Conservation (phyloP, 2,888 invertebrate genomes). For the Lordiphosa fenestrarum region DNA sequence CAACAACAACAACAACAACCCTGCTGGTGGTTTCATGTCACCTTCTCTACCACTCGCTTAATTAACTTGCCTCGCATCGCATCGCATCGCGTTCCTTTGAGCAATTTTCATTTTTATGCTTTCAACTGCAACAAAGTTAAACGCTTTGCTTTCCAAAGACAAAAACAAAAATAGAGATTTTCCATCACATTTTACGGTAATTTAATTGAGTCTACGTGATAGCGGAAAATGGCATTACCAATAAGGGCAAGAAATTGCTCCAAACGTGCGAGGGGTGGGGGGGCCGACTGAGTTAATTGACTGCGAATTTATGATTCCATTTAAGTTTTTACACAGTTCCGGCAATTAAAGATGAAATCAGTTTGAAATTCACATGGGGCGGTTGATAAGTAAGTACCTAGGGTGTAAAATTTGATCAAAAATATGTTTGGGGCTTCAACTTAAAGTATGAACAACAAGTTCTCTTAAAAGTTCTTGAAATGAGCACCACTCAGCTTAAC, state of each 20-base stretch:
- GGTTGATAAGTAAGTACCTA: too few relatives aligned
- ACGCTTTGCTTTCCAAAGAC: conserved; percentile 34
- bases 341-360: too few relatives aligned
- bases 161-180: conserved; percentile 43
- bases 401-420: too few relatives aligned
- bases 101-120: conserved; percentile 56
- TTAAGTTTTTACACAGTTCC: too few relatives aligned
- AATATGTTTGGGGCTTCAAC: too few relatives aligned
- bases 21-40: conserved; percentile 54
- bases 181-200: conserved; percentile 66
- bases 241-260: conserved; percentile 18
- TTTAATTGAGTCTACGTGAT: conserved; percentile 69
- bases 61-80: conserved; percentile 61
- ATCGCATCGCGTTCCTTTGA: conserved; percentile 58
- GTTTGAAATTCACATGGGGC: too few relatives aligned
- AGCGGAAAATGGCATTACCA: conserved; percentile 48
- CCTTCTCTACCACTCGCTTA: conserved; percentile 41
- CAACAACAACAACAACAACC: conserved; percentile 22
- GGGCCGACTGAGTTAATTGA: too few relatives aligned
- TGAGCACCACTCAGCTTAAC: too few relatives aligned
- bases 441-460: too few relatives aligned
- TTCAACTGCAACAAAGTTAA: conserved; percentile 48
- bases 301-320: too few relatives aligned
- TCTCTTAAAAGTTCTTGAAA: too few relatives aligned
- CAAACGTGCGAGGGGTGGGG: too few relatives aligned